Percentiles rank a stretch among this genome's conserved stretches.
Evolutionary conservation across 1,140 invertebrate species (phyloP).

Genomic region (Brachionus calyciflorus): DNA sequence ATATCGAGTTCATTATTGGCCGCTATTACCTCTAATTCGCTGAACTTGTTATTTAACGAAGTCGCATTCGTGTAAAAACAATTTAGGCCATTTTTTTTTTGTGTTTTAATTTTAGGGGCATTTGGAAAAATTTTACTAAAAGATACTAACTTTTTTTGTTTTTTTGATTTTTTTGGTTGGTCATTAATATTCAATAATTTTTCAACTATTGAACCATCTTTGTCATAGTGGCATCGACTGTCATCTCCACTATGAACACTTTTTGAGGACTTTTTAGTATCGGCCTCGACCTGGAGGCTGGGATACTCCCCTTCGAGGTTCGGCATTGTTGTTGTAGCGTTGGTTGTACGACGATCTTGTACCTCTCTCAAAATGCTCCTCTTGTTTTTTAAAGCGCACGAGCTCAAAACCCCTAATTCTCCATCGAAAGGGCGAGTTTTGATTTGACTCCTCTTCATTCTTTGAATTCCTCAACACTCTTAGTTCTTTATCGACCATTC

Average conservation of each 20-base stretch:
- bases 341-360: background rate
- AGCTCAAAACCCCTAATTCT: background rate
- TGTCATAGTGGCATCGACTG: background rate
- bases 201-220: background rate
- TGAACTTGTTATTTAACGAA: background rate
- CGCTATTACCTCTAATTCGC: background rate
- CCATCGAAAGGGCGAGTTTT: slow-evolving; percentile 8
- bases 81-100: background rate
- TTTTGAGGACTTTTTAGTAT: background rate
- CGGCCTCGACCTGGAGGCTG: background rate
- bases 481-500: slow-evolving; percentile 3
- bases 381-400: background rate
- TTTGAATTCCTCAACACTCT: background rate
- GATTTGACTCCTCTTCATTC: background rate
- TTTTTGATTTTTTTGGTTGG: too few relatives aligned
- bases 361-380: background rate
- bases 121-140: background rate
- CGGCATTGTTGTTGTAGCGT: background rate
- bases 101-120: background rate
- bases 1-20: background rate
- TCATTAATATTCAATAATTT: background rate
- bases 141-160: too few relatives aligned
- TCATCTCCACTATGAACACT: background rate
- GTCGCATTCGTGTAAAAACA: background rate
- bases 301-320: background rate